Conservation (phyloP, 2,113 vertebrate species). For the Brachyistius frenatus region DNA sequence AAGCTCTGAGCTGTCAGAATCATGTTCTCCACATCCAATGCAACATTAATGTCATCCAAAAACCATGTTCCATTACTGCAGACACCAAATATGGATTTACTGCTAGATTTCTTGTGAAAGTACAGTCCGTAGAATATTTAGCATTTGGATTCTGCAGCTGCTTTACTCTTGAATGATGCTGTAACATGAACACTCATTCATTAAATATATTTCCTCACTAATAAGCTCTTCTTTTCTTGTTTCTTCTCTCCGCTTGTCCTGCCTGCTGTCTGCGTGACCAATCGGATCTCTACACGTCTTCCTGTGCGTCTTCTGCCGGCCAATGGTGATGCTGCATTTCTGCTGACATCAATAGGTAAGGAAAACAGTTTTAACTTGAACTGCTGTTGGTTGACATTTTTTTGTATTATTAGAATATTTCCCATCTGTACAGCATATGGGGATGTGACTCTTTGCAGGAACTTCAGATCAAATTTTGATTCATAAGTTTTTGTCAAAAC, state of each 20-base stretch:
- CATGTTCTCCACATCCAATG: too few species aligned
- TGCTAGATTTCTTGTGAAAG: too few species aligned
- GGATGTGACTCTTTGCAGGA: background rate
- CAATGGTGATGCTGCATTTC: background rate
- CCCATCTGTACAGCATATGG: background rate
- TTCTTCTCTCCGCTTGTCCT: background rate
- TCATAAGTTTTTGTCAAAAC: background rate
- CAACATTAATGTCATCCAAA: too few species aligned
- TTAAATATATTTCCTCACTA: background rate
- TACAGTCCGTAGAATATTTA: too few species aligned
- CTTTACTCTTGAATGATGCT: too few species aligned
- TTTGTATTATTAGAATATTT: too few species aligned
- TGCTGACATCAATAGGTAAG: conserved; percentile 67
- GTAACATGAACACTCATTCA: too few species aligned
- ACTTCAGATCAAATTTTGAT: background rate
- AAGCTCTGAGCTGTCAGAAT: too few species aligned
- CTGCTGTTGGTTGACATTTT: background rate
- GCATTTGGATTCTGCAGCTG: too few species aligned
- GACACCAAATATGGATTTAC: too few species aligned
- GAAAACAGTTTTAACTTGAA: background rate
- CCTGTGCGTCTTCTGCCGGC: background rate
- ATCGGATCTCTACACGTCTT: background rate
- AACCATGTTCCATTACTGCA: too few species aligned
- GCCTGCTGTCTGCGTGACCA: background rate
- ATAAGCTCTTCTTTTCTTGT: background rate